These are phyloP conservation scores for Etia nguti DNA, from an alignment of 2,113 vertebrate species.

Conservation along the genomic window DNA sequence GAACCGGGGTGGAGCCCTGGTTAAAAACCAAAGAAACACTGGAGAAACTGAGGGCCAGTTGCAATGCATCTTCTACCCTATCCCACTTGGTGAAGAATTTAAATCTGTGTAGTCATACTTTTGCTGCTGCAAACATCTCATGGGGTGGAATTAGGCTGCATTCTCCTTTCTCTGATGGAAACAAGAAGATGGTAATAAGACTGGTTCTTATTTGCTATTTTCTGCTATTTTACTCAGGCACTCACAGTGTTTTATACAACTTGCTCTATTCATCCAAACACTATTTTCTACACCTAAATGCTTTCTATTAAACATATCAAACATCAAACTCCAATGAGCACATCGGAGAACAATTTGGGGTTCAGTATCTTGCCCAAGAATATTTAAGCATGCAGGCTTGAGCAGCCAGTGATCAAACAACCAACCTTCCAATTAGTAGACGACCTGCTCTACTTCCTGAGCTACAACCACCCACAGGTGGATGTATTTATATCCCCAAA, in stretches of 20 bases:
- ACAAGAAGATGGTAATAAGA: not conserved
- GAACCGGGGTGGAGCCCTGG: not conserved
- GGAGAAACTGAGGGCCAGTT: not conserved
- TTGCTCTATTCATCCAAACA: not conserved
- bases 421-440: not conserved
- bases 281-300: not conserved
- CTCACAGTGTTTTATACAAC: not conserved
- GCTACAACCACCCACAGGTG: not conserved
- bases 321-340: not conserved
- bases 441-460: not conserved
- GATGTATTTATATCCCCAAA: not conserved
- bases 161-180: not conserved
- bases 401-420: not conserved
- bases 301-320: not conserved
- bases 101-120: not conserved
- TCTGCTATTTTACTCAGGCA: not conserved
- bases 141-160: not conserved
- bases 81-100: not conserved
- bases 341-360: not conserved
- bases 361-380: not conserved
- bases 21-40: not conserved
- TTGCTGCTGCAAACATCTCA: not conserved
- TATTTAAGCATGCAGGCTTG: not conserved
- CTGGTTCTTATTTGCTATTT: not conserved
- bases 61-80: not conserved